Conservation (phyloP, 2,797 vertebrate genomes). For the Pyrocephalus nanus region DNA sequence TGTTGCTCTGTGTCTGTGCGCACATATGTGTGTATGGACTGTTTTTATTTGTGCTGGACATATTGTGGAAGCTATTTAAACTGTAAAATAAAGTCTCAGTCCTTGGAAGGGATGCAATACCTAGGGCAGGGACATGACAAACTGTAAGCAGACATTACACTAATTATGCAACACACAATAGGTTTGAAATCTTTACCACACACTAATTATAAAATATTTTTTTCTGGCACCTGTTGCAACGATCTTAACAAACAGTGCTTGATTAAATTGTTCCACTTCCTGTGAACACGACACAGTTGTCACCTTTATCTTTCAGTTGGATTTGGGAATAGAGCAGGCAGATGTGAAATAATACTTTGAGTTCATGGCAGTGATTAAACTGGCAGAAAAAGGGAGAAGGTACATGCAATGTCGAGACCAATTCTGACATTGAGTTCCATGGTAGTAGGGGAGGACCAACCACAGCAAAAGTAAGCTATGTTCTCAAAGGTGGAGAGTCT, state of each 20-base stretch:
- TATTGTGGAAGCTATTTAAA: background rate
- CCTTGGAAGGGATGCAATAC: conserved; percentile 3
- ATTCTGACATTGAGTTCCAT: background rate
- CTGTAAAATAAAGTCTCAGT: background rate
- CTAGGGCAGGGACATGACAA: background rate
- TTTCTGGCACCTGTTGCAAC: conserved; percentile 21
- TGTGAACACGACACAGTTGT: background rate
- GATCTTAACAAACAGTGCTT: background rate
- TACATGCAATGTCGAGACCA: background rate
- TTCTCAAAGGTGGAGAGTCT: background rate
- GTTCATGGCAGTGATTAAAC: background rate
- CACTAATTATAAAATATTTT: background rate
- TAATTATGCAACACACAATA: background rate
- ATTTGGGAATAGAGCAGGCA: background rate
- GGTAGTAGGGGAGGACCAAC: background rate
- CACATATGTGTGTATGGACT: background rate
- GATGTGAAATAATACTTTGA: background rate
- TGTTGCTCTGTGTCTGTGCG: background rate
- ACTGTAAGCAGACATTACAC: background rate
- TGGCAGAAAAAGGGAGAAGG: background rate
- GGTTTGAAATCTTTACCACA: conserved; percentile 8
- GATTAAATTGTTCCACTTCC: background rate
- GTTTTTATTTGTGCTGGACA: background rate
- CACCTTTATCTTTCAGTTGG: background rate
- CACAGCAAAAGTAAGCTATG: background rate